Evolutionary conservation across 30 jellyfish, hydroid and myxozoan species (phyloP), one percentile per base, ranked within the genome.

Genomic region (Sanderia malayensis): DNA sequence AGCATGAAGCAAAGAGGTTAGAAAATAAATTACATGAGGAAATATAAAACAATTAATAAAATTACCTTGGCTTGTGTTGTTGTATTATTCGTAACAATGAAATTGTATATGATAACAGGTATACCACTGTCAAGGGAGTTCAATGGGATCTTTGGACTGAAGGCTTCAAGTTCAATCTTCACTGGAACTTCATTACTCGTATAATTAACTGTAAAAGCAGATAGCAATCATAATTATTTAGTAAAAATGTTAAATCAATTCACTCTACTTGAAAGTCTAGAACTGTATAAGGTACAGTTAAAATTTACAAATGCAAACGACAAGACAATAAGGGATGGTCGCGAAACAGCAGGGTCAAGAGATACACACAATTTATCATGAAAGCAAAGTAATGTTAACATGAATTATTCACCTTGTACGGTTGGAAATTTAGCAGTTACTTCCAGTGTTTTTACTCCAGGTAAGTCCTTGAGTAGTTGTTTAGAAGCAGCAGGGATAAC

Each of bases 381-480:
- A 19, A 24, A 45, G 58, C 58, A 45, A 10, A 20, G 9, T 24
- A 55, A 55, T 4, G 67, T n/a, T n/a, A 55, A 24, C 33, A 29
- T 18, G 15, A 29, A 11, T 21, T 10, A 1, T 72, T 31, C 76
- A 89, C 97, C 97, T 71, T 89, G 94, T 46, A 76, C 97, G 52
- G 73, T 77, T 6, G 97, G 97, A 46, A 68, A 89, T 46, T 82
- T 82, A 1, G 97, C 97, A 44, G 97, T 89, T 26, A 89, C 75
- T 71, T 89, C 95, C n/a, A 89, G 29, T 0, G 97, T 67, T 41
- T 89, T 73, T 21, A 89, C 97, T n/a, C 97, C 97, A 17, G 97
- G 95, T 25, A 76, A 65, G 30, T 82, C 86, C 32, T 79, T 53
- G 41, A 89, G 61, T 73, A 89, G 88, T 2, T 47, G 49, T 65